Percentiles rank a stretch among this genome's conserved stretches.
Conservation (phyloP, 2,113 vertebrate genomes). For the Melozone crissalis region DNA sequence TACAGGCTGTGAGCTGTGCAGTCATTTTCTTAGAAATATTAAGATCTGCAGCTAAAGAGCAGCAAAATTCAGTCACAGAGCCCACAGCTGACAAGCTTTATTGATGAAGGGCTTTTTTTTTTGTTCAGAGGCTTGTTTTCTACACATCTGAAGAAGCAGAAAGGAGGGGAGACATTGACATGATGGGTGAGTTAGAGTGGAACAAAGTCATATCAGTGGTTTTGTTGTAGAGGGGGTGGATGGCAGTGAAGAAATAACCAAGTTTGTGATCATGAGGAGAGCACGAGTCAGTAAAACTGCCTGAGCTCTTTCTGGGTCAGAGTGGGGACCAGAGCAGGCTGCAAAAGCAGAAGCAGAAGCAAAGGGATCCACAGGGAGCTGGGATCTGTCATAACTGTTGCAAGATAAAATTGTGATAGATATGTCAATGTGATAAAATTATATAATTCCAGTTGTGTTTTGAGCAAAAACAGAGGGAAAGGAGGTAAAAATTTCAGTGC, state of each 20-base stretch:
- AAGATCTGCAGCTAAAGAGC: constrained; percentile 24
- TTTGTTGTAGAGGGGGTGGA: neutral
- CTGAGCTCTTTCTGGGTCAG: neutral
- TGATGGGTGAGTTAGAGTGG: neutral
- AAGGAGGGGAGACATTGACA: neutral
- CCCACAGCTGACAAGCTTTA: constrained; percentile 16
- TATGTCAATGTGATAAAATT: neutral
- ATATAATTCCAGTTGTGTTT: neutral
- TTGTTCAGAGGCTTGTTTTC: neutral
- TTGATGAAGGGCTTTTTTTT: neutral
- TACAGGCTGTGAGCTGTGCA: constrained; percentile 3
- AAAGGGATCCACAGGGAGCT: neutral
- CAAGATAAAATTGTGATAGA: neutral
- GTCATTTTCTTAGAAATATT: constrained; percentile 23
- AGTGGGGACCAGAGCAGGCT: fast-evolving
- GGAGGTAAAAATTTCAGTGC: neutral
- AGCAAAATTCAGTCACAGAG: constrained; percentile 3
- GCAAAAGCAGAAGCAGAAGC: neutral
- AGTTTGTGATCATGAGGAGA: neutral
- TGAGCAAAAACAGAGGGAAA: neutral
- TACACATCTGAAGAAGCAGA: neutral
- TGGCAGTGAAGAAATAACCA: neutral
- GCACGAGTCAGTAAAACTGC: neutral
- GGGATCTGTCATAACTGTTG: neutral
- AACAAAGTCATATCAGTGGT: neutral